Percentiles rank a stretch among this genome's conserved stretches.
phyloP scores from a whole-genome alignment of 2,888 invertebrate genomes.

The Drosophila vallismaia region DNA sequence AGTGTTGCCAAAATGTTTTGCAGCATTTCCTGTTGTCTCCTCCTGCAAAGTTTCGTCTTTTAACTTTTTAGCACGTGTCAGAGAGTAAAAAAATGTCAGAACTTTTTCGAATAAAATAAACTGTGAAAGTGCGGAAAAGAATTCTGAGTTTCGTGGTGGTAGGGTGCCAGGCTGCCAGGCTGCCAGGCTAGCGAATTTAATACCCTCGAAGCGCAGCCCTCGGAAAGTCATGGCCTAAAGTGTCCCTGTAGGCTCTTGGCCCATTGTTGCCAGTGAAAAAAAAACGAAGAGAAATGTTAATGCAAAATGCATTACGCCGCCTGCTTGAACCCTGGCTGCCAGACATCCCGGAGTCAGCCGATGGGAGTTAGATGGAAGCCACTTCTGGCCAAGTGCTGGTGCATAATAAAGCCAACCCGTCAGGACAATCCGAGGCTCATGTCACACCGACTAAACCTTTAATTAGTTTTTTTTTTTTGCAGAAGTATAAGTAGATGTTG shows the following conservation, averaged over 20 bases:
- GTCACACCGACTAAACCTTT: conserved; percentile 49
- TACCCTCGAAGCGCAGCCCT: conserved; percentile 2
- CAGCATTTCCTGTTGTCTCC: conserved; percentile 76
- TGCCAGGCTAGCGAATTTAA: conserved; percentile 20
- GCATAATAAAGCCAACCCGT: conserved; percentile 42
- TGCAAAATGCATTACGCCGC: conserved; percentile 75
- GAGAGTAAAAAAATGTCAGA: conserved; percentile 20
- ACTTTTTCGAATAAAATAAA: conserved; percentile 43
- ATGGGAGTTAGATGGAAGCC: conserved; percentile 10
- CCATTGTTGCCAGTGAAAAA: conserved; percentile 57
- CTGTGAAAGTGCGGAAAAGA: conserved; percentile 22
- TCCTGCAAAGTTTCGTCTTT: conserved; percentile 47
- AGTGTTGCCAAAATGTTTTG: conserved; percentile 76
- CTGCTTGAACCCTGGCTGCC: conserved; percentile 68
- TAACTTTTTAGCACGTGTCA: conserved; percentile 73
- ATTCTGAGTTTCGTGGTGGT: conserved; percentile 16
- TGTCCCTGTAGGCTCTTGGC: conserved; percentile 59
- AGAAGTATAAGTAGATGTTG: conserved; percentile 16
- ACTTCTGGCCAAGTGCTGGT: conserved; percentile 45
- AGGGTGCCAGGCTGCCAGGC: neutral
- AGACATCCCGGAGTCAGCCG: conserved; percentile 35
- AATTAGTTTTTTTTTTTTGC: conserved; percentile 49
- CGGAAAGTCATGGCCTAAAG: conserved; percentile 35
- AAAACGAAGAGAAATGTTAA: conserved; percentile 59
- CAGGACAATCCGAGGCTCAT: conserved; percentile 22